Evolutionary conservation across 2,888 invertebrate genomes (phyloP), one percentile per base, ranked within the genome.

Genomic region (Aspidiotus rigidus): DNA sequence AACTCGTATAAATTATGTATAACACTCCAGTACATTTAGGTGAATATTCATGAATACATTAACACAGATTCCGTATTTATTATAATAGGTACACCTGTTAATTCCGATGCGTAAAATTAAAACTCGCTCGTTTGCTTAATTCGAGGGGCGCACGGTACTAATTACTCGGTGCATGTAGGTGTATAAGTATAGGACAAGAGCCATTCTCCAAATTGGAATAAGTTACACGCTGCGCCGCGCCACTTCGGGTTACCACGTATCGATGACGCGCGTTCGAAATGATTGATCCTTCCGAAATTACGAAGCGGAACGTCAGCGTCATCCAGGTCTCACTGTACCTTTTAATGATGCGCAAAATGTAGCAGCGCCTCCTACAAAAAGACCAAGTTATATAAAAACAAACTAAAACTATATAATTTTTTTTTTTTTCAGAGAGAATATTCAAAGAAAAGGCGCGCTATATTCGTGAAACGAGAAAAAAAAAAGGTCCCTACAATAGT

Each of bases 281-380:
- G 49, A 49, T 49, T n/a, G 11, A n/a, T 11, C 49, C 10, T 49
- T n/a, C 49, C 11, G n/a, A 49, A 49, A 49, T 49, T n/a, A 49
- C n/a, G 11, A 49, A 13, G 6, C 49, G 49, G 49, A 49, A 49
- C 10, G 49, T 49, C 10, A n/a, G 10, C 10, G 11, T 49, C n/a
- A 49, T 49, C 10, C 49, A 49, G 49, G 11, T 11, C 49, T 49
- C 49, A n/a, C 49, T 13, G 49, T n/a, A 49, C 11, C 49, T 49
- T n/a, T 49, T 49, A 49, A 49, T 49, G 49, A 49, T n/a, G 49
- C n/a, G 49, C 49, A 49, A 49, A 49, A 49, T 49, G 49, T 13
- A 49, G 6, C 6, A n/a, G 49, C 11, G 49, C n/a, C n/a, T 49
- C n/a, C 11, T 49, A n/a, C 28, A 28, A 5, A 28, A 28, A 28